Percentiles rank a stretch among this genome's conserved stretches.
Evolutionary conservation across 2,888 invertebrate genomes (phyloP).

Genomic region (Syritta pipiens): DNA sequence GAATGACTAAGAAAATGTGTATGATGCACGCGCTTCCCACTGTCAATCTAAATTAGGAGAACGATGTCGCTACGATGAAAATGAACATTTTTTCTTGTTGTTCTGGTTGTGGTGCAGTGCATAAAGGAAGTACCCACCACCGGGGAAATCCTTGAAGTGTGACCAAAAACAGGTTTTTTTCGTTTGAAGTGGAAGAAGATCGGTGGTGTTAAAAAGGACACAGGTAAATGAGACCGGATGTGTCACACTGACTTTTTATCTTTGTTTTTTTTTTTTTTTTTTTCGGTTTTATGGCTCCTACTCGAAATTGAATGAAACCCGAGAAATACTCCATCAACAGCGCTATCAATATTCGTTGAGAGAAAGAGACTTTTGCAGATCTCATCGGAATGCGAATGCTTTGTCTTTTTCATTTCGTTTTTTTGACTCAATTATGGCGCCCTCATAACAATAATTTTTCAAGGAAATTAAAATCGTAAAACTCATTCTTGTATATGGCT

Average conservation of each 20-base stretch:
- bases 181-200: background rate
- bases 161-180: constrained; percentile 55
- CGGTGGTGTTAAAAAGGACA: background rate
- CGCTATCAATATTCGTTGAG: too few species aligned
- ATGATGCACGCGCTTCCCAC: constrained; percentile 20
- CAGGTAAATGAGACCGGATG: constrained; percentile 35
- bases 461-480: constrained; percentile 49
- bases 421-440: constrained; percentile 23
- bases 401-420: too few species aligned
- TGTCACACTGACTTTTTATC: constrained; percentile 37
- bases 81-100: constrained; percentile 18
- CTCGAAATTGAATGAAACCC: too few species aligned
- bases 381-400: too few species aligned
- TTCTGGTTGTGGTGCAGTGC: constrained; percentile 17
- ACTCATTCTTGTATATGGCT: constrained; percentile 1
- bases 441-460: constrained; percentile 45
- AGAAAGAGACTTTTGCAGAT: too few species aligned
- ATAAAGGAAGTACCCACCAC: constrained; percentile 55
- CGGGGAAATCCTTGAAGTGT: constrained; percentile 66
- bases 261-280: constrained; percentile 20
- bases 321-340: too few species aligned
- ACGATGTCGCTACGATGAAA: constrained; percentile 26
- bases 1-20: constrained; percentile 51
- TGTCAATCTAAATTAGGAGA: constrained; percentile 2
- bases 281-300: constrained; percentile 9